Conservation (phyloP, 1,140 invertebrate species). For the Acyrthosiphon pisum region DNA sequence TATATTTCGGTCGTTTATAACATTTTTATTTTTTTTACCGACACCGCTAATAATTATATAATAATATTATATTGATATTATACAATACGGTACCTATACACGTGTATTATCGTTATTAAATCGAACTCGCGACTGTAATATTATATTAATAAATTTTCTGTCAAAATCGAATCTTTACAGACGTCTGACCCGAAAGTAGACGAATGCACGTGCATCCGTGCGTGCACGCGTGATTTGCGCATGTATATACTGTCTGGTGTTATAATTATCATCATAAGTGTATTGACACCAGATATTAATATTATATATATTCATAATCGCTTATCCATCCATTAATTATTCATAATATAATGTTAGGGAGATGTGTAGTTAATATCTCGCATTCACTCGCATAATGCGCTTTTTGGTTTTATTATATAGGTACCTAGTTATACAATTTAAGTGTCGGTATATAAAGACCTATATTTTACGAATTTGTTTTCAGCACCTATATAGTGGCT, state of each 20-base stretch:
- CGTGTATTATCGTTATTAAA: neutral
- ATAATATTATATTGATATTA: neutral
- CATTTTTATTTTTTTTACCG: neutral
- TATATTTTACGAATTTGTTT: neutral
- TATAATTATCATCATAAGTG: neutral
- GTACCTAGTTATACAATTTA: too few species aligned
- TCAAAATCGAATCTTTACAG: neutral
- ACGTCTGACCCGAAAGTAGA: neutral
- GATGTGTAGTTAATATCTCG: neutral
- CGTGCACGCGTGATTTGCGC: neutral
- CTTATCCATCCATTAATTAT: neutral
- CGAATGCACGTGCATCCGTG: neutral
- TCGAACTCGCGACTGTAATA: neutral
- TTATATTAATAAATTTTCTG: neutral
- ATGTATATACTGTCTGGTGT: neutral
- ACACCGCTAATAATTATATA: neutral
- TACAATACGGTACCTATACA: too few species aligned
- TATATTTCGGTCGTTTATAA: neutral
- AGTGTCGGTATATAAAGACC: neutral
- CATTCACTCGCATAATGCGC: neutral
- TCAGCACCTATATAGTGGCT: neutral
- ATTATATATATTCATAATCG: too few species aligned
- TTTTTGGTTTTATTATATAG: neutral
- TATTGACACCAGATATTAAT: neutral
- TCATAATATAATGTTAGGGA: neutral